A percentile compares a stretch with the other conserved stretches of the same genome.
These are phyloP conservation scores for Columba janthina DNA, from an alignment of 2,113 vertebrate species.

Conservation along the genomic window DNA sequence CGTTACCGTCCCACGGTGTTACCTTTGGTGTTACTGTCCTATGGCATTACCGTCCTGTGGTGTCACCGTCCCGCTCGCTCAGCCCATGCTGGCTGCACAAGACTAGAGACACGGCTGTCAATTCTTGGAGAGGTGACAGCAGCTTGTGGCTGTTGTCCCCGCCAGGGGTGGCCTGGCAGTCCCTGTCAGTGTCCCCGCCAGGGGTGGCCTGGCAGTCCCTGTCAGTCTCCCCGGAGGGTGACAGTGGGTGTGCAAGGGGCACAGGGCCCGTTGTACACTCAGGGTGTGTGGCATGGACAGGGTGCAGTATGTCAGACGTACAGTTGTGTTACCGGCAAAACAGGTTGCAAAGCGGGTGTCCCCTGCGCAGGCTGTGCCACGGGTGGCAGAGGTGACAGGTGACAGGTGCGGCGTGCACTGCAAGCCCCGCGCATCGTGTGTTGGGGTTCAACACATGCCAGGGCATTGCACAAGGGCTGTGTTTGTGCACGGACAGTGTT, in stretches of 20 bases:
- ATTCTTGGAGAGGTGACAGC: fast-evolving
- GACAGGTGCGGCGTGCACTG: fast-evolving
- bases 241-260: fast-evolving
- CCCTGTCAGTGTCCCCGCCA: fast-evolving
- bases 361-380: fast-evolving
- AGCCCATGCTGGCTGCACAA: not conserved
- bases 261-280: fast-evolving
- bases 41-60: too few relatives aligned
- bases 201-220: not conserved
- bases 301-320: fast-evolving
- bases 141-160: fast-evolving
- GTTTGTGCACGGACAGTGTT: not conserved
- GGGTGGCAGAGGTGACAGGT: fast-evolving
- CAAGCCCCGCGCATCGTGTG: not conserved
- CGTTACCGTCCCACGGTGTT: too few relatives aligned
- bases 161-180: fast-evolving
- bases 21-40: too few relatives aligned
- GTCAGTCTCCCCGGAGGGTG: not conserved
- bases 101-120: not conserved
- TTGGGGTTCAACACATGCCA: not conserved
- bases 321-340: fast-evolving
- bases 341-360: fast-evolving
- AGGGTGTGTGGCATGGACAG: fast-evolving
- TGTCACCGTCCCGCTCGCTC: not conserved
- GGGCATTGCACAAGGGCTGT: not conserved